Percentiles rank a stretch among this genome's conserved stretches.
phyloP scores from a whole-genome alignment of 2,113 vertebrate genomes.

The Helogale parvula region DNA sequence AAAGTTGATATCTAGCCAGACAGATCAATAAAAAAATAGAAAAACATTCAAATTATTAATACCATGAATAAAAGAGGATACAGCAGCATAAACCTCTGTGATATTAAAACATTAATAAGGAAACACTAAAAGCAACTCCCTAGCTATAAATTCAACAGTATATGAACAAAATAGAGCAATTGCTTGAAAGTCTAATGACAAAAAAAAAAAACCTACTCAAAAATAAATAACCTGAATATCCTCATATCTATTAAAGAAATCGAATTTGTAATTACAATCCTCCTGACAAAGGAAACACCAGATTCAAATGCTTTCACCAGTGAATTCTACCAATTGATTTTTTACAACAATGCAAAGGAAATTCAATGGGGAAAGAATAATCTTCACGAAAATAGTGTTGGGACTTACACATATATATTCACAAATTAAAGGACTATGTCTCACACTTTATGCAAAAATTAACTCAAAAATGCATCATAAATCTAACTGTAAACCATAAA shows the following conservation, averaged over 20 bases:
- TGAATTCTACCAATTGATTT: background rate
- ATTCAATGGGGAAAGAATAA: background rate
- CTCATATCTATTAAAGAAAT: background rate
- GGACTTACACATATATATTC: background rate
- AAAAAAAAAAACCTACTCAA: conserved; percentile 44
- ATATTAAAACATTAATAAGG: background rate
- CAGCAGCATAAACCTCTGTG: background rate
- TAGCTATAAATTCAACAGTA: background rate
- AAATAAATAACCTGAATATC: background rate
- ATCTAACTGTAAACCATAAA: background rate
- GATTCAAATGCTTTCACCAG: background rate
- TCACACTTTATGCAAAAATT: background rate
- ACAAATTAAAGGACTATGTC: background rate
- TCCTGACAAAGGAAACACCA: background rate
- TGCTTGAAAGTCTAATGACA: background rate
- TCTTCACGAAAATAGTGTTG: background rate
- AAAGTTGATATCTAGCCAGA: background rate
- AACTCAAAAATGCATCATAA: background rate
- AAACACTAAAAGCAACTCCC: background rate
- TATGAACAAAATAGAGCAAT: background rate
- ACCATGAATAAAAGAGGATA: background rate
- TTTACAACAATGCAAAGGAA: background rate
- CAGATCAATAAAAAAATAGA: background rate
- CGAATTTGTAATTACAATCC: background rate
- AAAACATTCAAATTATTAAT: background rate